Conservation (phyloP, 2,113 vertebrate species). For the Ptilorrhoa leucosticta region DNA sequence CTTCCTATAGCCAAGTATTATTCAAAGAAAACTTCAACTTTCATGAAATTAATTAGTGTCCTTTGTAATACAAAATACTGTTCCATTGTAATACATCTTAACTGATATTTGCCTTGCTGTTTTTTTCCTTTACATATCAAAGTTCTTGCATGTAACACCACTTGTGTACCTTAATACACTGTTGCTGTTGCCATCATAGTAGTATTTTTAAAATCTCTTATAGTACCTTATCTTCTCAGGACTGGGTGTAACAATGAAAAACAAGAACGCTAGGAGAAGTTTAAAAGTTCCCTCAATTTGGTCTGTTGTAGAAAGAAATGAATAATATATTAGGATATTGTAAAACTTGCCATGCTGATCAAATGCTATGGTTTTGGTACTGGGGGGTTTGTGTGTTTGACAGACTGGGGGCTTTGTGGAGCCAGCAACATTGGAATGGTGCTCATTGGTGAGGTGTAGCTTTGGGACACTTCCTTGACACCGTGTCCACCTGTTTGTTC, state of each 20-base stretch:
- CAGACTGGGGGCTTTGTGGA: background rate
- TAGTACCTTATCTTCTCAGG: background rate
- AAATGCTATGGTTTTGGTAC: background rate
- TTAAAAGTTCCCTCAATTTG: background rate
- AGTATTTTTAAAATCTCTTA: background rate
- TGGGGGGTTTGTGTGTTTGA: background rate
- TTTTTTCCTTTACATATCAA: background rate
- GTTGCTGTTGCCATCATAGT: background rate
- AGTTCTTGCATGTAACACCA: background rate
- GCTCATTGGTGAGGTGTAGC: background rate
- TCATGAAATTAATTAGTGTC: background rate
- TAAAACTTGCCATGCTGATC: background rate
- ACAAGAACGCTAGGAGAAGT: background rate
- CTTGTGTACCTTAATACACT: background rate
- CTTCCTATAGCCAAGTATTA: background rate
- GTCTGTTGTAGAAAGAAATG: background rate
- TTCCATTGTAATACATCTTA: background rate
- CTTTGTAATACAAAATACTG: too few relatives aligned
- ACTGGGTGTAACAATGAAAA: background rate
- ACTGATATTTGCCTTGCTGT: background rate
- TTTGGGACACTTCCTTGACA: background rate
- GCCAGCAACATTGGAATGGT: background rate
- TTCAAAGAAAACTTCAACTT: background rate
- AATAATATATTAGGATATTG: background rate
- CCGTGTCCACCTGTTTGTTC: background rate